Conservation (phyloP, 2,888 invertebrate species). For the Yponomeuta plumbellus region DNA sequence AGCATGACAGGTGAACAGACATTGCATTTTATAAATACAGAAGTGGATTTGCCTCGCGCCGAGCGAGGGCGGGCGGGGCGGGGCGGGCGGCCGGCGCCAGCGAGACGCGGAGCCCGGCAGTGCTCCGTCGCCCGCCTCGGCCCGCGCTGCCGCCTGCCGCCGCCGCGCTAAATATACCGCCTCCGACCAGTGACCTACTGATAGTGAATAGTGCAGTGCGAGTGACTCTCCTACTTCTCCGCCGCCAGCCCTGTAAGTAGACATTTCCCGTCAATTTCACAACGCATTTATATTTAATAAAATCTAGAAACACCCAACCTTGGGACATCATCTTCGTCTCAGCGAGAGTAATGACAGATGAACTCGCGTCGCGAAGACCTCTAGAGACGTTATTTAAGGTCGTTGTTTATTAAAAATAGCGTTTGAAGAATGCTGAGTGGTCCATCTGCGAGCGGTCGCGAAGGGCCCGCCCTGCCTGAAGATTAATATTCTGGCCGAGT, state of each 20-base stretch:
- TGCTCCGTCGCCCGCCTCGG: constrained; percentile 39
- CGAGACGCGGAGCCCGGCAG: constrained; percentile 48
- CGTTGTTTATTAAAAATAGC: constrained; percentile 32
- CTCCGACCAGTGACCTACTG: constrained; percentile 50
- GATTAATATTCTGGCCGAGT: constrained; percentile 47
- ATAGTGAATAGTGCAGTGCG: constrained; percentile 62
- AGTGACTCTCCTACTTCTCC: constrained; percentile 30
- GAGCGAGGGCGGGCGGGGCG: constrained; percentile 52
- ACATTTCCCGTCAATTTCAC: constrained; percentile 52
- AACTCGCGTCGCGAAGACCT: constrained; percentile 18
- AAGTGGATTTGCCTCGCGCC: neutral
- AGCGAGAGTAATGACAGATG: constrained; percentile 7
- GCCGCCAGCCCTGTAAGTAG: constrained; percentile 41
- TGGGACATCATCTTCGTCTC: constrained; percentile 43
- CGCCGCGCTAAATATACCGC: constrained; percentile 58
- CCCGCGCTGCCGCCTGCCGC: constrained; percentile 40
- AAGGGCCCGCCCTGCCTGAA: constrained; percentile 30
- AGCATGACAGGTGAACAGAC: neutral
- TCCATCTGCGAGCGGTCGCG: constrained; percentile 38
- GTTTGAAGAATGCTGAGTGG: constrained; percentile 34
- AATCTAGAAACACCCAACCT: constrained; percentile 52
- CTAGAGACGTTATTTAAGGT: constrained; percentile 28
- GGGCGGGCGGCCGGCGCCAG: constrained; percentile 30
- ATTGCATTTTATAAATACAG: neutral
- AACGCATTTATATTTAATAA: constrained; percentile 58